phyloP scores from a whole-genome alignment of 1,140 invertebrate genomes.

The Drosophila nikananu region DNA sequence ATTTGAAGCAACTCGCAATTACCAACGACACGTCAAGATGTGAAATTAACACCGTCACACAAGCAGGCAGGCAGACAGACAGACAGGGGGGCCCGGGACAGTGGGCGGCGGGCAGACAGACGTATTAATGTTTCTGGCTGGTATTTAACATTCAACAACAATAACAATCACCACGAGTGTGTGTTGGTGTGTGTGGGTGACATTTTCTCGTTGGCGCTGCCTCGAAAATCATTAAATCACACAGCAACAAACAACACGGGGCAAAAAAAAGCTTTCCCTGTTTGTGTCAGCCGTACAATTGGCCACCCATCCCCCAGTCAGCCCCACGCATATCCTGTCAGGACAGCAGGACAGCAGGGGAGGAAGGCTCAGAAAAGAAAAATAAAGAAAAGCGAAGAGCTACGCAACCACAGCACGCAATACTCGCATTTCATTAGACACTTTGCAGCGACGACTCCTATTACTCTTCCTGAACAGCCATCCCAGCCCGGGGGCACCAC shows the following conservation, averaged over 20 bases:
- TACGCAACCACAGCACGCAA: slow-evolving; percentile 82
- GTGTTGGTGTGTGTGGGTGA: slow-evolving; percentile 54
- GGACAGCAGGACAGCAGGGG: slow-evolving; percentile 1
- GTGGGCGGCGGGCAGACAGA: slow-evolving; percentile 57
- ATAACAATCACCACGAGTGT: slow-evolving; percentile 51
- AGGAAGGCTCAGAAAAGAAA: slow-evolving; percentile 1
- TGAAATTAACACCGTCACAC: slow-evolving; percentile 84
- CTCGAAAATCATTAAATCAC: slow-evolving; percentile 82
- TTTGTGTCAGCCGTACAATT: slow-evolving; percentile 80
- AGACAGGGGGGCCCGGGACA: neutral
- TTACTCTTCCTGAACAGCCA: slow-evolving; percentile 63
- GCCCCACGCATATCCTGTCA: slow-evolving; percentile 70
- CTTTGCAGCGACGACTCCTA: slow-evolving; percentile 80
- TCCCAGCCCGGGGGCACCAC: neutral
- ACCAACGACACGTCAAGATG: slow-evolving; percentile 84
- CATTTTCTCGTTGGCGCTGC: slow-evolving; percentile 55
- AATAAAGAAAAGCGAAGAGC: slow-evolving; percentile 53
- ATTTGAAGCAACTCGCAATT: slow-evolving; percentile 81
- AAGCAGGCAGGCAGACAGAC: slow-evolving; percentile 46
- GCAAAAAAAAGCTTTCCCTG: slow-evolving; percentile 58
- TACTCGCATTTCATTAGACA: slow-evolving; percentile 83
- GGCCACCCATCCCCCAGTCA: slow-evolving; percentile 44
- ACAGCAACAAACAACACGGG: slow-evolving; percentile 34
- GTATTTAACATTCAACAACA: slow-evolving; percentile 84
- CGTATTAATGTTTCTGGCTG: slow-evolving; percentile 83